A percentile compares a stretch with the other conserved stretches of the same genome.
phyloP scores from a whole-genome alignment of 1,140 invertebrate genomes.

The Anagrus nilaparvatae region DNA sequence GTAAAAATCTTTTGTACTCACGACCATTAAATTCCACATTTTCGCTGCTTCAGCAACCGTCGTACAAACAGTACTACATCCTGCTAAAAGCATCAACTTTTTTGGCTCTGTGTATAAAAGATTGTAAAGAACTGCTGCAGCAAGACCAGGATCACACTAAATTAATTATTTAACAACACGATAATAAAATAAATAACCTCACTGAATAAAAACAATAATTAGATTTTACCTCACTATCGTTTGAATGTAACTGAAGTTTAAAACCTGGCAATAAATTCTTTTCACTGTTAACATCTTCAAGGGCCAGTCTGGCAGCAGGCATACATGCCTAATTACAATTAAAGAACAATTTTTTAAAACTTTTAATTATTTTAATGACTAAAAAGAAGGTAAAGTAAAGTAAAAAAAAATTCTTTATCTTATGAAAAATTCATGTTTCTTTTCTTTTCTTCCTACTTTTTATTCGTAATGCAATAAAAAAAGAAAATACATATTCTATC shows the following conservation, averaged over 20 bases:
- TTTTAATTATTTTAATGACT: no score
- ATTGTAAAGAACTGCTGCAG: conserved; percentile 97
- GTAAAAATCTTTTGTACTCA: conserved; percentile 47
- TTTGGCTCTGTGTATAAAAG: conserved; percentile 91
- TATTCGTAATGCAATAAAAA: no score
- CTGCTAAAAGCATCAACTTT: conserved; percentile 91
- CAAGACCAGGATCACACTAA: conserved; percentile 95
- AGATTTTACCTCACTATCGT: conserved; percentile 96
- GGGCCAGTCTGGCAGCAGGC: conserved; percentile 88
- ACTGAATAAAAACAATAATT: no score
- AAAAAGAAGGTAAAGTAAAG: no score
- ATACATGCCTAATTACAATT: conserved; percentile 65
- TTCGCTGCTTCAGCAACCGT: conserved; percentile 98
- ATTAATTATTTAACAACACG: conserved; percentile 35
- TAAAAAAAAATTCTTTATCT: no score
- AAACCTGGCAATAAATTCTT: conserved; percentile 87
- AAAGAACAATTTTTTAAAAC: no score
- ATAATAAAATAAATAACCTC: conserved; percentile 10
- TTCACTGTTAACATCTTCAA: conserved; percentile 90
- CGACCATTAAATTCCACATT: conserved; percentile 99
- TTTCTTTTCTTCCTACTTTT: no score
- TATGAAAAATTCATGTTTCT: no score
- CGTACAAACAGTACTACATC: conserved; percentile 98
- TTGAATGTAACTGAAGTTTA: conserved; percentile 81
- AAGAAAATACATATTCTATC: no score